Evolutionary conservation across 2,888 invertebrate genomes (phyloP).

Genomic region (Choristoneura rosaceana): DNA sequence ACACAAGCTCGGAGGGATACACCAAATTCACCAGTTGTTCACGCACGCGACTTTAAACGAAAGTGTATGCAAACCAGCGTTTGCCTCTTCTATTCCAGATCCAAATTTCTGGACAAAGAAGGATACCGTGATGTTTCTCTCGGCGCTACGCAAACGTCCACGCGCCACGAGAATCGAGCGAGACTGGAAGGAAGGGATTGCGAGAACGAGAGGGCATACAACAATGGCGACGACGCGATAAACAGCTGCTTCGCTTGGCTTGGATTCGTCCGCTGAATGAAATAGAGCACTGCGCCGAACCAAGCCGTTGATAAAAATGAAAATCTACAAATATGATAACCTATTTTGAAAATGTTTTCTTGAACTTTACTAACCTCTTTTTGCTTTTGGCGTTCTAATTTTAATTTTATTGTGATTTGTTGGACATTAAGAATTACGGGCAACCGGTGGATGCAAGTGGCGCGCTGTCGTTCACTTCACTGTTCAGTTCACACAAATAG

Average conservation of each 20-base stretch:
- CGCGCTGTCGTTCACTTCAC: no score
- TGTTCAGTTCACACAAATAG: no score
- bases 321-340: neutral
- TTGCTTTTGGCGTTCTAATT: neutral
- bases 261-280: slow-evolving; percentile 46
- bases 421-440: no score
- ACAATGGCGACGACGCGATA: slow-evolving; percentile 76
- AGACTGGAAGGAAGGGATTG: slow-evolving; percentile 72
- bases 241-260: slow-evolving; percentile 72
- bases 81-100: slow-evolving; percentile 51
- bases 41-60: slow-evolving; percentile 43
- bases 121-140: slow-evolving; percentile 70
- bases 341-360: neutral
- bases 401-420: no score
- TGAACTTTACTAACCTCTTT: neutral
- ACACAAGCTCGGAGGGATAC: slow-evolving; percentile 58
- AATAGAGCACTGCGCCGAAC: slow-evolving; percentile 47
- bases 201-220: slow-evolving; percentile 67
- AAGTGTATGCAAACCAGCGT: slow-evolving; percentile 22
- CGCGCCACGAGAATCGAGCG: slow-evolving; percentile 78
- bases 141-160: slow-evolving; percentile 61
- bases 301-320: neutral
- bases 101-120: slow-evolving; percentile 78
- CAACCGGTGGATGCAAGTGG: no score
- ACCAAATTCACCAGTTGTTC: slow-evolving; percentile 64